These are phyloP conservation scores for Labeo rohita DNA, from an alignment of 2,113 vertebrate genomes.

Conservation along the genomic window DNA sequence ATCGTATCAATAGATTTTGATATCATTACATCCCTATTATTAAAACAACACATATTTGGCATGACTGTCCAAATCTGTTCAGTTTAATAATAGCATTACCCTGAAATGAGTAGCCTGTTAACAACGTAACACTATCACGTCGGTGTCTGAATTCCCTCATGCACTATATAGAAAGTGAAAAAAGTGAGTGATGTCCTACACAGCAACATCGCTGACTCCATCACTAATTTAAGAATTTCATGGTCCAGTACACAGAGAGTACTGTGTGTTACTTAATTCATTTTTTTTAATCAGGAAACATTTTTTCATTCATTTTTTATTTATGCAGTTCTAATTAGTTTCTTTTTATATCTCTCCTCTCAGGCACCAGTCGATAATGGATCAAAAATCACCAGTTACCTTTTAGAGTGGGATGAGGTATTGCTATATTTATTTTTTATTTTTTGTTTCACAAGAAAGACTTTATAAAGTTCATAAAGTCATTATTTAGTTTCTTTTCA, in stretches of 20 bases:
- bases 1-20: too few relatives aligned
- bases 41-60: too few relatives aligned
- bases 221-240: not conserved
- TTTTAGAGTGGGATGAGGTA: conserved; percentile 98
- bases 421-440: conserved; percentile 19
- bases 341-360: conserved; percentile 37
- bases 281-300: conserved; percentile 50
- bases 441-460: not conserved
- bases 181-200: not conserved
- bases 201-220: not conserved
- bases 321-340: not conserved
- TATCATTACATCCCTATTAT: too few relatives aligned
- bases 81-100: too few relatives aligned
- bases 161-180: not conserved
- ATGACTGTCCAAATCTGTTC: too few relatives aligned
- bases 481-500: not conserved
- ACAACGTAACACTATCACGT: not conserved
- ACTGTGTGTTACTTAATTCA: conserved; percentile 26
- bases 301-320: conserved; percentile 27
- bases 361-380: conserved; percentile 94
- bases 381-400: conserved; percentile 98
- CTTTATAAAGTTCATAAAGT: not conserved
- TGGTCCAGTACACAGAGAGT: not conserved
- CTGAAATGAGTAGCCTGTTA: not conserved
- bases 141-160: not conserved